Conservation (phyloP, 2,113 vertebrate species). For the Xenopus laevis region DNA sequence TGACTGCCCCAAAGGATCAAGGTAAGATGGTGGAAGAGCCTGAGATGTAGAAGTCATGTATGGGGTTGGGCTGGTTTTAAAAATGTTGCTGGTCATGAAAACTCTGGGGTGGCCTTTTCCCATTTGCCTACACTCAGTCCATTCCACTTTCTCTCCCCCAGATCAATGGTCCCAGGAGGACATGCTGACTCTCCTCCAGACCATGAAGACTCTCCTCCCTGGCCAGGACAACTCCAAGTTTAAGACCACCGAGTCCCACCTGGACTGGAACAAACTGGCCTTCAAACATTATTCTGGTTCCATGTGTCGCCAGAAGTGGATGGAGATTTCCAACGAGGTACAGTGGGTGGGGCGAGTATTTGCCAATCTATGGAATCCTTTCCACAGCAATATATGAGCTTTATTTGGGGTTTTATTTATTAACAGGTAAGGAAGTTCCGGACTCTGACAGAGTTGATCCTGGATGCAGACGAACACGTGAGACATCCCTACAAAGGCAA, state of each 20-base stretch:
- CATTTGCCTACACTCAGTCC: not conserved
- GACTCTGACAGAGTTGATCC: conserved; percentile 87
- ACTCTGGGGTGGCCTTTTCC: no score
- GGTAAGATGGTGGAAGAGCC: conserved; percentile 60
- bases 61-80: no score
- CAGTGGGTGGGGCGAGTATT: no score
- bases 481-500: conserved; percentile 98
- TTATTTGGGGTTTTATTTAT: not conserved
- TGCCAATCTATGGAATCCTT: no score
- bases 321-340: conserved; percentile 90
- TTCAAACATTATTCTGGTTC: conserved; percentile 90
- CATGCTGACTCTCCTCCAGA: conserved; percentile 86
- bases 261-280: conserved; percentile 95
- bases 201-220: conserved; percentile 89
- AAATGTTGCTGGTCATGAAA: no score
- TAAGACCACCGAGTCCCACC: conserved; percentile 93
- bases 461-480: conserved; percentile 91
- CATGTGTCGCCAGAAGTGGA: conserved; percentile 96
- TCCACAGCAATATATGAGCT: no score
- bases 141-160: not conserved
- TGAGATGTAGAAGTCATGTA: no score
- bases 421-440: conserved; percentile 97
- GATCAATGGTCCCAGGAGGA: conserved; percentile 90
- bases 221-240: conserved; percentile 90
- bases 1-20: conserved; percentile 80